These are phyloP conservation scores for Porites cylindrica DNA, from an alignment of 92 coral and sea anemone genomes.

Conservation along the genomic window DNA sequence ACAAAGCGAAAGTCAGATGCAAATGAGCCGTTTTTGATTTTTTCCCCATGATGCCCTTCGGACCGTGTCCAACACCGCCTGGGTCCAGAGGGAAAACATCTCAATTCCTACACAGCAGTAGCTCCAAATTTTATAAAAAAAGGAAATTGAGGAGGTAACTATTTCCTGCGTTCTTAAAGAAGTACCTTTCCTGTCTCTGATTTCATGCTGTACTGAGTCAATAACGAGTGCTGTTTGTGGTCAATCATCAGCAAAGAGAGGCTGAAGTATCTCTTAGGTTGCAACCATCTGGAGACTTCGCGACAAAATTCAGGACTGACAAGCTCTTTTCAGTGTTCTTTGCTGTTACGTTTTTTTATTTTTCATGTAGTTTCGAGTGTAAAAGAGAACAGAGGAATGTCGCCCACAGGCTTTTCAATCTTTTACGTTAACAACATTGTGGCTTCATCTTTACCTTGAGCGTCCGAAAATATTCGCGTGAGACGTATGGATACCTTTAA, in stretches of 20 bases:
- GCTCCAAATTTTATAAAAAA: background rate
- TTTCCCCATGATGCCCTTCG: too few species aligned
- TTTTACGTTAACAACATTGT: too few species aligned
- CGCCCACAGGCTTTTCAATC: background rate
- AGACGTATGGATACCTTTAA: too few species aligned
- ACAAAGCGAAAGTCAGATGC: too few species aligned
- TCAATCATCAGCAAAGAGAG: conserved; percentile 17
- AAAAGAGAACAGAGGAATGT: too few species aligned
- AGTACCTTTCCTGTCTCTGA: background rate
- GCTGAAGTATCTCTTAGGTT: background rate
- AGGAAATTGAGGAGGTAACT: background rate
- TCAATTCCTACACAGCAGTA: background rate
- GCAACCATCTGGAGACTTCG: background rate
- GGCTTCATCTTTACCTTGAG: too few species aligned
- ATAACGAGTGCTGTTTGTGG: background rate
- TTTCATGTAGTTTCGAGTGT: background rate
- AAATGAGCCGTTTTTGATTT: too few species aligned
- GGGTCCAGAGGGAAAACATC: background rate
- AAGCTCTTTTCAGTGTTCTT: background rate
- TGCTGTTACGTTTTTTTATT: background rate
- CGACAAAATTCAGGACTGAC: conserved; percentile 1
- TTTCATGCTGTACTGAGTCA: background rate
- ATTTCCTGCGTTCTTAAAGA: background rate
- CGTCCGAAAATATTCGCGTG: too few species aligned
- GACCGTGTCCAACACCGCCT: too few species aligned